Conservation (phyloP, 23 tunicate species). For the Pegea sp. region DNA sequence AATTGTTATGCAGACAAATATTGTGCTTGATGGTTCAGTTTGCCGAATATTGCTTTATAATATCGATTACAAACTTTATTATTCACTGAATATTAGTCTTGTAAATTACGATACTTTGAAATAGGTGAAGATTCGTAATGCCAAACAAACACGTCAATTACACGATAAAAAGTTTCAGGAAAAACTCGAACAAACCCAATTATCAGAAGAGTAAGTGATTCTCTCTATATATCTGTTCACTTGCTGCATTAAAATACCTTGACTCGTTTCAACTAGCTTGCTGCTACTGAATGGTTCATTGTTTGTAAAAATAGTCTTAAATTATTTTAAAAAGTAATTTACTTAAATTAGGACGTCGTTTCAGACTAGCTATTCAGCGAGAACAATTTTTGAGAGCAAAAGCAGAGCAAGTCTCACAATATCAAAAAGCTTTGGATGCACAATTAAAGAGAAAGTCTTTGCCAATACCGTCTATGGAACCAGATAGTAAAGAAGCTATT, state of each 20-base stretch:
- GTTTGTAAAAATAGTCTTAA: not conserved
- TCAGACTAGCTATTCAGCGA: slow-evolving; percentile 58
- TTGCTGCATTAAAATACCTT: no score
- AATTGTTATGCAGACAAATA: no score
- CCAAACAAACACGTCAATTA: slow-evolving; percentile 26
- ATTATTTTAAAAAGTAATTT: slow-evolving; percentile 1
- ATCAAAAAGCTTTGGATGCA: slow-evolving; percentile 76
- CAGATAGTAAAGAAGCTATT: slow-evolving; percentile 67
- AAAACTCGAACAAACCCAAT: slow-evolving; percentile 84
- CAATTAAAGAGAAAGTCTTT: slow-evolving; percentile 86
- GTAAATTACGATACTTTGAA: no score
- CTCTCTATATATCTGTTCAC: no score
- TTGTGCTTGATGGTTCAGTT: no score
- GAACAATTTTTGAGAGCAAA: slow-evolving; percentile 50
- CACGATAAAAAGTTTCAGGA: slow-evolving; percentile 75
- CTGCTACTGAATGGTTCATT: not conserved
- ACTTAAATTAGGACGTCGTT: not conserved
- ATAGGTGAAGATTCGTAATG: slow-evolving; percentile 52
- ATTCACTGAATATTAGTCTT: no score
- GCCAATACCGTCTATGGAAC: slow-evolving; percentile 70
- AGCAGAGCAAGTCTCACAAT: slow-evolving; percentile 57
- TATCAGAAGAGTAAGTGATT: slow-evolving; percentile 96
- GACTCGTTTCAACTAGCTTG: no score
- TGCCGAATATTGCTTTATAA: no score
- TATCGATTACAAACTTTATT: no score